Base-by-base conservation (phyloP, 1,140 invertebrate species). In the Caenorhabditis briggsae region DNA sequence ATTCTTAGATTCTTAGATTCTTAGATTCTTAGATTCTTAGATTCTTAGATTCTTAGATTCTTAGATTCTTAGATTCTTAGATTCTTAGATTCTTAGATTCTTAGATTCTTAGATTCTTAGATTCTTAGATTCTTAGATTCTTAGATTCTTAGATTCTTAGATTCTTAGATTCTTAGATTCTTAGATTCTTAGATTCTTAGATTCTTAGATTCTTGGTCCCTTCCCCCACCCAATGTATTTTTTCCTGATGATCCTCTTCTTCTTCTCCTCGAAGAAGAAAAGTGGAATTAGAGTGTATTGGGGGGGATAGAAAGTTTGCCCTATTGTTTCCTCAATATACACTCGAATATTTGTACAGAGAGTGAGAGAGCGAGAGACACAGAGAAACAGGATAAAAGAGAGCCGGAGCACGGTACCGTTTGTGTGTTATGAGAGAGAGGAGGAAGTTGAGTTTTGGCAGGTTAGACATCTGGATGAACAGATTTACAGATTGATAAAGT, bases 261-360 rank as follows among this genome's bases (percentile, higher is more conserved):
- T 64, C 5, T 23, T 64, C 23, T 25, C 33, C 61, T 33, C 9
- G 61, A 64, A 33, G 33, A 59, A n/a, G n/a, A 25, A 11, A 59
- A 59, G 16, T 59, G 64, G 41, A 50, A 78, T 78, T 41, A 23
- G 70, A 78, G 25, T 43, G 70, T 50, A 33, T 43, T 20, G 8
- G 18, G 56, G 33, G 59, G 33, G 61, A 33, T 7, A 3, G 59
- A 78, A 78, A 78, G 70, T 78, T 78, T 78, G 70, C 70, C 46
- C 70, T 78, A 78, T 78, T 78, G 70, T 78, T 78, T 78, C 70
- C 70, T 78, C 70, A 78, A 78, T 78, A 78, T 78, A 78, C 70
- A 78, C 70, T 61, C 23, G 70, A 41, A 41, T 78, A 78, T 78
- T 78, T 78, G 33, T 78, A 53, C 11, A 41, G 41, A 33, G 41